phyloP scores from a whole-genome alignment of 1,140 invertebrate genomes.

The Nomia melanderi region DNA sequence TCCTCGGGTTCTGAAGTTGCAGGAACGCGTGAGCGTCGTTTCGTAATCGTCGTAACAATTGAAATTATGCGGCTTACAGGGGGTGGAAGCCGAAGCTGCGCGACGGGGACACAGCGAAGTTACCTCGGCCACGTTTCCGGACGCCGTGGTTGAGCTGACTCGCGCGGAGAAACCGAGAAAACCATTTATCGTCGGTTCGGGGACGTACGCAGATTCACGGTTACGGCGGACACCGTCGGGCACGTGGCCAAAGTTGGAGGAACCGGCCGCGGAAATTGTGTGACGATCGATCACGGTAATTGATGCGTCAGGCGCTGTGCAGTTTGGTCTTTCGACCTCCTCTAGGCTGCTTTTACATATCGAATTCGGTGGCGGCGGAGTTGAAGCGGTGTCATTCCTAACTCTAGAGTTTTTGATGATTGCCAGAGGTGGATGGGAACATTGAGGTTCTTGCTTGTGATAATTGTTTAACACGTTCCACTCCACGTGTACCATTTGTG shows the following conservation, averaged over 20 bases:
- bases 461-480: too few species aligned
- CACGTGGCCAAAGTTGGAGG: conserved; percentile 50
- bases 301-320: conserved; percentile 43
- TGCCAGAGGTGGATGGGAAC: too few species aligned
- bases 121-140: conserved; percentile 7
- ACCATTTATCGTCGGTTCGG: conserved; percentile 21
- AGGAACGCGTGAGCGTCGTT: not conserved
- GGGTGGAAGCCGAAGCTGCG: too few species aligned
- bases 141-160: conserved; percentile 16
- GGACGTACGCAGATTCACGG: conserved; percentile 45
- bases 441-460: too few species aligned
- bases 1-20: too few species aligned
- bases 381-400: not conserved
- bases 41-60: conserved; percentile 16
- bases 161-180: conserved; percentile 8
- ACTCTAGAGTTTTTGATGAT: too few species aligned
- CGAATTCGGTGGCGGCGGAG: not conserved
- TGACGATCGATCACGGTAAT: conserved; percentile 54
- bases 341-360: not conserved
- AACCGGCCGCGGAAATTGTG: not conserved
- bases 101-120: conserved; percentile 14
- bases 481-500: too few species aligned
- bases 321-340: conserved; percentile 19
- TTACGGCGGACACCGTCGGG: conserved; percentile 37
- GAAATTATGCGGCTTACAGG: conserved; percentile 3